Conservation (phyloP, 2,113 vertebrate genomes). For the Abramis brama region DNA sequence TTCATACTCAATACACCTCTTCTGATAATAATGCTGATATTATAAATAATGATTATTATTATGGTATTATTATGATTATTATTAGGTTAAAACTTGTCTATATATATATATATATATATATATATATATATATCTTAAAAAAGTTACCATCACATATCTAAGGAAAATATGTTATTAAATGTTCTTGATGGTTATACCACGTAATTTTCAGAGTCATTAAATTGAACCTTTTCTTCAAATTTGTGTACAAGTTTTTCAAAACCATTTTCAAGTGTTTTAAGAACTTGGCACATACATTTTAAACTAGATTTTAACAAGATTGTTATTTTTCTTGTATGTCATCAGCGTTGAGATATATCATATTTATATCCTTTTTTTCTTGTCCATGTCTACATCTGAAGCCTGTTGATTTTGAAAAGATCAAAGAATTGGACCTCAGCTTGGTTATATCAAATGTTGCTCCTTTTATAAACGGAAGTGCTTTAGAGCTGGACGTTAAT, state of each 20-base stretch:
- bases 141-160: too few relatives aligned
- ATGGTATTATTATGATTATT: too few relatives aligned
- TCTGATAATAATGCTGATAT: too few relatives aligned
- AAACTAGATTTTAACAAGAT: neutral
- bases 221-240: neutral
- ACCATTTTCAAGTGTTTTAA: neutral
- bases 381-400: slow-evolving; percentile 7
- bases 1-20: too few relatives aligned
- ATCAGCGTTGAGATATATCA: neutral
- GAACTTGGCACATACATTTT: neutral
- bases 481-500: slow-evolving; percentile 31
- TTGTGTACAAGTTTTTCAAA: neutral
- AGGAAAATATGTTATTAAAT: too few relatives aligned
- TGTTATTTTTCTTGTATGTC: neutral
- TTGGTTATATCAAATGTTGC: slow-evolving; percentile 80
- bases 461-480: slow-evolving; percentile 74
- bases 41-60: too few relatives aligned
- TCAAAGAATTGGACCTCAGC: slow-evolving; percentile 66
- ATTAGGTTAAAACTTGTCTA: too few relatives aligned
- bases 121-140: too few relatives aligned
- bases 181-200: neutral
- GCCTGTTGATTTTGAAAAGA: slow-evolving; percentile 80
- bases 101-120: too few relatives aligned
- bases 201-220: neutral
- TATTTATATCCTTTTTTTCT: neutral